phyloP scores from a whole-genome alignment of 2,888 invertebrate species.

The Drosophila subquinaria region DNA sequence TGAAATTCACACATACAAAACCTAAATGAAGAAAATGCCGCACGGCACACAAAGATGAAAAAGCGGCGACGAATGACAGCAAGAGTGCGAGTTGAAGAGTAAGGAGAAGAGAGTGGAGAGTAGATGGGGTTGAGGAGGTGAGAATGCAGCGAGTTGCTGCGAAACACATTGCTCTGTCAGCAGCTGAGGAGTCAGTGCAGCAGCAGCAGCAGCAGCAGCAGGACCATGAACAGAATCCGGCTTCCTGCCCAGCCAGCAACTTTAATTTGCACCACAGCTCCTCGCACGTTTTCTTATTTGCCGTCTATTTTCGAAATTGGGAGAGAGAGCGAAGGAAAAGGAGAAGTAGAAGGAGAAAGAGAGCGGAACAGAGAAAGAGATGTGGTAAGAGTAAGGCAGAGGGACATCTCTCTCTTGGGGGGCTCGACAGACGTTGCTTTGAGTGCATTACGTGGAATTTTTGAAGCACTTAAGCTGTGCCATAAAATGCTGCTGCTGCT shows the following conservation, averaged over 20 bases:
- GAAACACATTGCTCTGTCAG: conserved; percentile 79
- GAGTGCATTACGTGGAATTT: conserved; percentile 84
- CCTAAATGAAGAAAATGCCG: conserved; percentile 77
- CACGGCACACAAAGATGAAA: conserved; percentile 68
- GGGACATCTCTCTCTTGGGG: conserved; percentile 39
- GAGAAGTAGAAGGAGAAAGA: not conserved
- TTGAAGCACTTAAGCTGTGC: conserved; percentile 79
- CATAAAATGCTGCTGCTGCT: conserved; percentile 79
- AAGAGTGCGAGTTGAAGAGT: conserved; percentile 18
- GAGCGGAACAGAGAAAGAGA: not conserved
- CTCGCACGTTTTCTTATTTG: conserved; percentile 82
- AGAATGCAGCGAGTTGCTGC: conserved; percentile 52
- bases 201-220: conserved; percentile 37
- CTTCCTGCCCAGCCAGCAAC: conserved; percentile 58
- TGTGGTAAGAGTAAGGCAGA: not conserved
- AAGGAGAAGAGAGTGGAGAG: conserved; percentile 11
- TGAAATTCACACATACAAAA: conserved; percentile 73
- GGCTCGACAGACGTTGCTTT: conserved; percentile 76
- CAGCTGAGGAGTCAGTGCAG: conserved; percentile 63
- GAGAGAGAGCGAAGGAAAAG: not conserved
- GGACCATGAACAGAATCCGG: conserved; percentile 48
- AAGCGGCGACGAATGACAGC: conserved; percentile 72
- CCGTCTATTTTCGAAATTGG: conserved; percentile 48
- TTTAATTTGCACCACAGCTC: conserved; percentile 79
- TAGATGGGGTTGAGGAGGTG: not conserved